phyloP scores from a whole-genome alignment of 2,113 vertebrate species.

The Himantopus leucocephalus region DNA sequence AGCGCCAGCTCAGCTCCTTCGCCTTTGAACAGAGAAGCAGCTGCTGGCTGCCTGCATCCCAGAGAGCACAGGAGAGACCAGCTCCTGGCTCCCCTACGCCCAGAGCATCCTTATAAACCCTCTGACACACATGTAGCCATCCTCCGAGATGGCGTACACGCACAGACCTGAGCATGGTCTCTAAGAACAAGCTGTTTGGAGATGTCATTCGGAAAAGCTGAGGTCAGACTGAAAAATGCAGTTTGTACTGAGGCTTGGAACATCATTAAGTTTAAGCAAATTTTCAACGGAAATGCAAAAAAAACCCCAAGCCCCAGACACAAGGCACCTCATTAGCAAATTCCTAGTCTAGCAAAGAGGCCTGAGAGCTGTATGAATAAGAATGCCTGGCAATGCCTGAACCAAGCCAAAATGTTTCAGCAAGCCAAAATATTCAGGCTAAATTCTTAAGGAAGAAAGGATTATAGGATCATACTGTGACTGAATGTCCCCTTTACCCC shows the following conservation, averaged over 20 bases:
- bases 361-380: not conserved
- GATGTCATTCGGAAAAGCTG: not conserved
- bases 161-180: not conserved
- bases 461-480: not conserved
- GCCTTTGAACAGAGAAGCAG: not conserved
- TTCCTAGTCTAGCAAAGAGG: not conserved
- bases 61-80: not conserved
- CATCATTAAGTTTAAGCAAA: not conserved
- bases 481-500: not conserved
- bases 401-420: not conserved
- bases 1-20: not conserved
- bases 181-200: not conserved
- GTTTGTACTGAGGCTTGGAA: not conserved
- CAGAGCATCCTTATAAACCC: not conserved
- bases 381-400: not conserved
- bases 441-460: not conserved
- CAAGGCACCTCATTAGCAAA: not conserved
- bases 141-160: fast-evolving
- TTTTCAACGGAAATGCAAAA: not conserved
- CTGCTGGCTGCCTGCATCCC: not conserved
- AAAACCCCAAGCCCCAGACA: not conserved
- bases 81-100: not conserved
- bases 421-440: not conserved
- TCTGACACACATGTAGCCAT: fast-evolving
- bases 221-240: not conserved